Evolutionary conservation across 1,140 invertebrate species (phyloP), one percentile per base, ranked within the genome.

Genomic region (Dryas iulia): DNA sequence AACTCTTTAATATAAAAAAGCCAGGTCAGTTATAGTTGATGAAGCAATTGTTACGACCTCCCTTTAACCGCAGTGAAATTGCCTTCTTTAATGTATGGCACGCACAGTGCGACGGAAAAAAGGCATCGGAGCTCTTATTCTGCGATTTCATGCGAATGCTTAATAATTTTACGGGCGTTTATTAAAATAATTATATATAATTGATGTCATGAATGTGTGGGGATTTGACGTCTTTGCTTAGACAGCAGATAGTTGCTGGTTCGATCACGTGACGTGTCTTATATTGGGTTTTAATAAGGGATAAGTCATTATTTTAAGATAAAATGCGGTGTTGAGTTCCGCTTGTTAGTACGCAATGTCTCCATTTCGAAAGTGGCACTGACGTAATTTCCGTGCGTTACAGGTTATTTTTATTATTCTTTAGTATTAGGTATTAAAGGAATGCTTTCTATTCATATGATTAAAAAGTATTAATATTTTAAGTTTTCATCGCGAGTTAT

Each of bases 51-150:
- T 66, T 67, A 60, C 65, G 53, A 62, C 58, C 53, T 62, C 28
- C 47, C 53, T 72, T 77, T 70, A 65, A 65, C 69, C 71, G 63
- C 74, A 70, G 57, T 54, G 74, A 77, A 84, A 85, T 85, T 83
- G 67, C 73, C 79, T 83, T 85, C 83, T 85, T 85, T 85, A 85
- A 76, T 64, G 69, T 77, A 77, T 57, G 71, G 77, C 83, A 85
- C 83, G 83, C 59, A 52, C 62, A 33, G 30, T 12, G 30, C 57
- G 11, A 26, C 25, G 30, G 30, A 61, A 61, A 61, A 61, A 61
- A 12, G 24, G 5, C 11, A 25, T 14, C 31, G 59, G 23, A 56
- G 21, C 35, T 35, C 59, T 39, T n/a, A 61, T 26, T 18, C 4
- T 12, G 24, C 59, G 35, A 47, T 47, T 61, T 61, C 39, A 8